Evolutionary conservation across 1,140 invertebrate species (phyloP), one percentile per base, ranked within the genome.

Genomic region (Lysiphlebus fabarum): DNA sequence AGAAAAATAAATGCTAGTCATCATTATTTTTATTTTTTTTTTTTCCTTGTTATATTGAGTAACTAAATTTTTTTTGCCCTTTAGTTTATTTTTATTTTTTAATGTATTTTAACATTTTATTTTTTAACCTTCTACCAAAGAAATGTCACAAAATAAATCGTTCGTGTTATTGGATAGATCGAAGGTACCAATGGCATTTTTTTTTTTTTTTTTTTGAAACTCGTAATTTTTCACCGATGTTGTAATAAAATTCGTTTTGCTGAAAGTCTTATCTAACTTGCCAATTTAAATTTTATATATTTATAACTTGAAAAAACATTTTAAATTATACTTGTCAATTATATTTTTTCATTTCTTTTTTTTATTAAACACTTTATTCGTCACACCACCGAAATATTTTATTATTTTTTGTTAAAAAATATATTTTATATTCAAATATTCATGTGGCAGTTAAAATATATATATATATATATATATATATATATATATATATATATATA

Each of bases 181-280:
- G 56, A 49, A 58, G 49, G 50, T 37, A 47, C 59, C 34, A 60
- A 54, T 53, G 45, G 33, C 53, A 26, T 26, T 26, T 26, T 26
- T 26, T 26, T 17, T 26, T 26, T 26, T 26, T 26, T 26, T 17
- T 26, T 26, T 36, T 14, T 56, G 56, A 62, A 63, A 59, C 65
- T 56, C 45, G 53, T 50, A 54, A 26, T 26, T 26, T 55, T 51
- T 65, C 59, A 65, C 62, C 54, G 50, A 62, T 44, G 33, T 26
- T 26, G 53, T 66, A 66, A 66, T 66, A 66, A 66, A 66, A 66
- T 66, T 63, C 57, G 61, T 63, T 58, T 59, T 58, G 6, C 12
- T 12, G 44, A 0, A 37, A 47, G 7, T 17, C 38, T 50, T 45
- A 12, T 60, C 11, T n/a, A 14, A 34, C 51, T 34, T 54, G 42